Conservation (phyloP, 2,797 vertebrate genomes). For the Hydrolagus colliei region DNA sequence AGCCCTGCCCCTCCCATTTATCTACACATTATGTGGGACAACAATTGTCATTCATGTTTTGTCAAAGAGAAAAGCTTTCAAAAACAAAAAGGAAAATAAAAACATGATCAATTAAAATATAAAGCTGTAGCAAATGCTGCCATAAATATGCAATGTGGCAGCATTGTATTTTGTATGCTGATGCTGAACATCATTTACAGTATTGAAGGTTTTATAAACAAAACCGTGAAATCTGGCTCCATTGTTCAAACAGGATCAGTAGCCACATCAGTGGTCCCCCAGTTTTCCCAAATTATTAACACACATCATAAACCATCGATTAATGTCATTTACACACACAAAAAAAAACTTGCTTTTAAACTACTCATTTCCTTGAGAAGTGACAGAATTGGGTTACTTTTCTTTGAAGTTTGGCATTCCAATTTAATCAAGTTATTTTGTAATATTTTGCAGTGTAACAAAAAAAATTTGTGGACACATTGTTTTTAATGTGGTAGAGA, state of each 20-base stretch:
- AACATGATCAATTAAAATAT: no score
- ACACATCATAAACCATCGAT: neutral
- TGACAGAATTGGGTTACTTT: neutral
- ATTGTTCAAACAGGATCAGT: neutral
- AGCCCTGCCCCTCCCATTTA: no score
- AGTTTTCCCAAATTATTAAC: neutral
- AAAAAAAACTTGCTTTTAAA: neutral
- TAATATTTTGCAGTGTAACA: neutral
- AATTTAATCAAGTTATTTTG: neutral
- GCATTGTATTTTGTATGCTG: neutral
- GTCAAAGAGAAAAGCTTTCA: no score
- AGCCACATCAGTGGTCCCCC: neutral
- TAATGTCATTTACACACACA: neutral
- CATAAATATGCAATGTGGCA: no score
- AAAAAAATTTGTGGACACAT: neutral
- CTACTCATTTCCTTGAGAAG: neutral
- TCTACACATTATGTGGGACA: no score
- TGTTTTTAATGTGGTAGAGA: neutral
- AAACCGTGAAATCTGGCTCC: neutral
- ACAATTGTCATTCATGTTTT: no score
- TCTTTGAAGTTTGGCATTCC: neutral
- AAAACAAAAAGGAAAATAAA: no score
- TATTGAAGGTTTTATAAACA: neutral
- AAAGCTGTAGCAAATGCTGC: no score
- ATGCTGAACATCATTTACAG: neutral